These are phyloP conservation scores for Argyresthia goedartella DNA, from an alignment of 2,888 invertebrate genomes.

Conservation along the genomic window DNA sequence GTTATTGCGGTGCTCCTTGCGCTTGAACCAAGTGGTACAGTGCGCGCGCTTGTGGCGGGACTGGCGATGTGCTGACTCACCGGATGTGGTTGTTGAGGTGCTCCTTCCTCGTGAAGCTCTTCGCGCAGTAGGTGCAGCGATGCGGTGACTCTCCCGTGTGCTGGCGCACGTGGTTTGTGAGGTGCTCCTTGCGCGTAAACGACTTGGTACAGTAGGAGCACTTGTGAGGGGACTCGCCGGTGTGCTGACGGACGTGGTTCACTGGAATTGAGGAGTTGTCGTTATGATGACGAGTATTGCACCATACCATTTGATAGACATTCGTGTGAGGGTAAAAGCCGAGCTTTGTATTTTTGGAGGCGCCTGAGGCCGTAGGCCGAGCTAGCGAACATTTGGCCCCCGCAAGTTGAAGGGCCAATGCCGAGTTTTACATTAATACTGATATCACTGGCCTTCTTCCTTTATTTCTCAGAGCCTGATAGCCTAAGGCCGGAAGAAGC, in stretches of 20 bases:
- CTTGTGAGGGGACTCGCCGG: conserved; percentile 83
- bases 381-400: too few species aligned
- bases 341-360: too few species aligned
- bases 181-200: conserved; percentile 84
- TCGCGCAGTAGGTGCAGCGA: conserved; percentile 86
- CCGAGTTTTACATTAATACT: too few species aligned
- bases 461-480: too few species aligned
- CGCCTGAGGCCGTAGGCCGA: too few species aligned
- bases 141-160: conserved; percentile 92
- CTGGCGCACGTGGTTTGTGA: conserved; percentile 88
- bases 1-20: conserved; percentile 80
- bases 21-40: conserved; percentile 79
- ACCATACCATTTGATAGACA: too few species aligned
- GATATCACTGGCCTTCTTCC: too few species aligned
- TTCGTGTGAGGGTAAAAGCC: too few species aligned
- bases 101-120: conserved; percentile 88
- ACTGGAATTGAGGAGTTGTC: background rate
- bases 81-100: conserved; percentile 88
- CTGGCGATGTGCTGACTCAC: conserved; percentile 73
- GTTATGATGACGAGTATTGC: background rate
- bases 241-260: conserved; percentile 54
- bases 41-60: conserved; percentile 82
- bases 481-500: too few species aligned
- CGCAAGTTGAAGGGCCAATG: too few species aligned
- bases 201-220: conserved; percentile 84